Evolutionary conservation across 2,888 invertebrate species (phyloP), one percentile per base, ranked within the genome.

Genomic region (Dorcus hopei): DNA sequence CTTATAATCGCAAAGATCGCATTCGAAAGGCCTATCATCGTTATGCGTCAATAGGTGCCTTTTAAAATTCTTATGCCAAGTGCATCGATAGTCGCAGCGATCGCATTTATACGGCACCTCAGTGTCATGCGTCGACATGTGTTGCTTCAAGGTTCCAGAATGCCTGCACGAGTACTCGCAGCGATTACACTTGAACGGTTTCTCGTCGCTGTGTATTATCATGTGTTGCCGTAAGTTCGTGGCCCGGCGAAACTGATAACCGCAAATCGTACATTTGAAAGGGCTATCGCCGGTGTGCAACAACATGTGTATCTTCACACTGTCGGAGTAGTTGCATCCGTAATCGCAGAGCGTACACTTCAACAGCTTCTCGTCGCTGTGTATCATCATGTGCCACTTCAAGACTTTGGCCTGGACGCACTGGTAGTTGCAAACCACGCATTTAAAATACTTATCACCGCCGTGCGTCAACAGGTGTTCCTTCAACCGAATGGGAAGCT

Each of bases 381-480:
- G 68, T 38, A 63, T 59, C 41, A 67, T 58, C 43, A 65, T 63
- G 52, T 75, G 75, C n/a, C 71, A 61, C 9, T 66, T 65, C 16
- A 75, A 65, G 26, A 6, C 7, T 5, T 33, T 33, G 6, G 26
- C 5, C 7, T 7, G 26, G 26, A 1, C 26, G 26, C 26, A 33
- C 26, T 33, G 3, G 26, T 33, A 33, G 3, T 7, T 79, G 61
- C 83, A 83, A 38, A 82, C 80, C 58, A 81, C 78, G 61, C 83
- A 83, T 7, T 78, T 77, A 54, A 82, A 81, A 1, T 11, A 11
- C 51, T 80, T 80, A 48, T 81, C 77, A 48, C 81, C 81, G 39
- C 79, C 77, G 71, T 83, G 83, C 9, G 81, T 81, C 67, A 83
- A 83, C 67, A 80, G 79, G 70, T 84, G 84, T 60, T 83, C 83